Evolutionary conservation across 1,140 invertebrate genomes (phyloP), one percentile per base, ranked within the genome.

Genomic region (Coenobita brevimanus): DNA sequence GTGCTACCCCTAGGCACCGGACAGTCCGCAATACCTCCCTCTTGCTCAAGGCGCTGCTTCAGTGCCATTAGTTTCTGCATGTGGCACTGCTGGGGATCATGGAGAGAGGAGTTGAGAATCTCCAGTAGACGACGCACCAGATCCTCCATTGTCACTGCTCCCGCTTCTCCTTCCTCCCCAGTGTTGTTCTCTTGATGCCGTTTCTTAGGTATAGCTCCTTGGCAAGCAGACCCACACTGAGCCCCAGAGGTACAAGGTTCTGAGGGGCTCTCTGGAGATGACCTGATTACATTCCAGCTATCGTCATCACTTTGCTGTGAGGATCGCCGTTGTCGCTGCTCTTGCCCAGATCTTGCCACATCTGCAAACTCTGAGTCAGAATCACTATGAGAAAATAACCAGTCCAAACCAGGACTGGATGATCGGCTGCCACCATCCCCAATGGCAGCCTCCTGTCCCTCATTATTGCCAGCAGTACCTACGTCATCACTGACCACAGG

Each of bases 321-420:
- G 43, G 88, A 80, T 15, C 62, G 81, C 27, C 88, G 78, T n/a
- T 75, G 64, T 36, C 64, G 64, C 33, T 79, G 57, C 15, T 71
- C 67, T 15, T 71, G 71, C 15, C 64, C 80, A 43, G 21, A 38
- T 17, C 82, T 73, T 17, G 69, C 82, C 62, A 80, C 82, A 30
- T 89, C 82, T 0, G 82, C 89, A 75, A 75, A 82, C 67, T 89
- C 84, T 4, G 83, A 82, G 54, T 89, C 89, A 10, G 89, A 86
- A 41, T 89, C 89, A 76, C 89, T 89, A 50, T 89, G 82, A 33
- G 75, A 85, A 50, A 89, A 89, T 27, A 89, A 54, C 89, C 89
- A 89, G 67, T 89, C 89, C 43, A 89, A 46, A 30, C 82, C 79
- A 3, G 81, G 81, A 78, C 75, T 84, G 36, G 88, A 75, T 4